Evolutionary conservation across 2,113 vertebrate genomes (phyloP).

Genomic region (Leucopsar rothschildi): DNA sequence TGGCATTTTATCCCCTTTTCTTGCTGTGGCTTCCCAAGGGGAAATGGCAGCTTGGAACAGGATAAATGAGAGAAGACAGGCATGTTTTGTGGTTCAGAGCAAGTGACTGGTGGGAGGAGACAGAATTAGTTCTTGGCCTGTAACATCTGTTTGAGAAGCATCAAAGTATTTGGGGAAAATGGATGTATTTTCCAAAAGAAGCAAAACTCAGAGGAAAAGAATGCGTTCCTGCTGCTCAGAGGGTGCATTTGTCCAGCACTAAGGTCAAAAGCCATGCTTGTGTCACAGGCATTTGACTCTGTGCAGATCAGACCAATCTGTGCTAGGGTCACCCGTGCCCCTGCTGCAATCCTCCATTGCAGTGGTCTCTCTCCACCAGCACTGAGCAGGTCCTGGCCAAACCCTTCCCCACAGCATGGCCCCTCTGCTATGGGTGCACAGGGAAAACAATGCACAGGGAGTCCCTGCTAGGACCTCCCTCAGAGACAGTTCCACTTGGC

Average conservation of each 20-base stretch:
- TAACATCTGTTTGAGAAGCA: neutral
- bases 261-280: neutral
- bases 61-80: neutral
- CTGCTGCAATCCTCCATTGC: neutral
- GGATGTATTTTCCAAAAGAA: neutral
- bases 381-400: neutral
- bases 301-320: neutral
- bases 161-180: neutral
- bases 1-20: neutral
- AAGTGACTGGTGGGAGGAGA: neutral
- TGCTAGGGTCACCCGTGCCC: neutral
- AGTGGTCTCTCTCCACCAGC: neutral
- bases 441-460: neutral
- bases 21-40: neutral
- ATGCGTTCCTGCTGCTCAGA: neutral
- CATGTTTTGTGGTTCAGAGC: neutral
- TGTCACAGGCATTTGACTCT: neutral
- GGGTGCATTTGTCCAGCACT: neutral
- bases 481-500: neutral
- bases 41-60: neutral
- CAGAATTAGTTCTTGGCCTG: neutral
- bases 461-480: neutral
- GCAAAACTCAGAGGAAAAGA: neutral
- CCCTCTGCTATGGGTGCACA: neutral
- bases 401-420: neutral